Percentiles rank a stretch among this genome's conserved stretches.
Evolutionary conservation across 2,797 vertebrate species (phyloP).

Genomic region (Tokudaia muenninki): DNA sequence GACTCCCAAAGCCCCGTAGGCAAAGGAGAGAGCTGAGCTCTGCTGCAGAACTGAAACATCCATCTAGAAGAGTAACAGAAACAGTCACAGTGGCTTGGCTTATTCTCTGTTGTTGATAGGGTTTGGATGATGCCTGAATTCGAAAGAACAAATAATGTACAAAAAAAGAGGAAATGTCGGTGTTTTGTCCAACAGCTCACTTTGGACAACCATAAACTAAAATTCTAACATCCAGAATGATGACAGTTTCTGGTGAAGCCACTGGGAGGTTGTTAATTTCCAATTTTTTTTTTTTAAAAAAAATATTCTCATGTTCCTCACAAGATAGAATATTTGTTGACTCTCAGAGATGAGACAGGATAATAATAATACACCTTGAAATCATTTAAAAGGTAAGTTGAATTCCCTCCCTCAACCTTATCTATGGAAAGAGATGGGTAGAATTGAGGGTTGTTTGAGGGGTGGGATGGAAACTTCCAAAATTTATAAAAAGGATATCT

Average conservation of each 20-base stretch:
- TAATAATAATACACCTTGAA: background rate
- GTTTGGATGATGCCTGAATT: background rate
- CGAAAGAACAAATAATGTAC: background rate
- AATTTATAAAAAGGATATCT: background rate
- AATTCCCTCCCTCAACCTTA: background rate
- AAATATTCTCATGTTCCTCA: background rate
- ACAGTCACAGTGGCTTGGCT: background rate
- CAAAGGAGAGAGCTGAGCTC: background rate
- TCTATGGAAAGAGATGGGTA: background rate
- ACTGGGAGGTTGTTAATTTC: background rate
- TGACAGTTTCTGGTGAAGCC: background rate
- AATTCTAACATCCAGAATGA: background rate
- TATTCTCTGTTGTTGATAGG: background rate
- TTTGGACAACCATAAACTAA: background rate
- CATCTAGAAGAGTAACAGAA: background rate
- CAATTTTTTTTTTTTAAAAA: background rate
- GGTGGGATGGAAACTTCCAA: background rate
- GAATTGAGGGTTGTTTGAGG: background rate
- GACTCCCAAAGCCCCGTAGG: accelerated
- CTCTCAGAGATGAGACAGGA: background rate
- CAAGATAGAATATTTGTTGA: background rate
- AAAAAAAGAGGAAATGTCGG: background rate
- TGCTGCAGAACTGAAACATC: background rate
- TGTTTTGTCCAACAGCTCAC: background rate
- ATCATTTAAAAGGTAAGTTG: background rate